Base-by-base conservation (phyloP, 2,113 vertebrate genomes). In the Maccullochella peelii region DNA sequence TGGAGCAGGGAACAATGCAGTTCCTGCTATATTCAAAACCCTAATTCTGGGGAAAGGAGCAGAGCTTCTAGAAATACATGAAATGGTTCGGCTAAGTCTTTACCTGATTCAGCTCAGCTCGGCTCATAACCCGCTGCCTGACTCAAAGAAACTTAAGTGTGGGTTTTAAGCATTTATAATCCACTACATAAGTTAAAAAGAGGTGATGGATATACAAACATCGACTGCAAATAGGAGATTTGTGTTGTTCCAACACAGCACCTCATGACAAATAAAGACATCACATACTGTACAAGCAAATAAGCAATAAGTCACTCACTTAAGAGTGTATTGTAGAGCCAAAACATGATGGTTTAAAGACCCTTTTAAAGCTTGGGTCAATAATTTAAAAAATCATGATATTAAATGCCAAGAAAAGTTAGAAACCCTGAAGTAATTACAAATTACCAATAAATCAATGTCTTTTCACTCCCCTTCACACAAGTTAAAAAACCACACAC, bases 21-120 rank as follows among this genome's bases (percentile, higher is more conserved):
- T 50, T 82, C 63, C 80, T 76, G 86, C 82, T 82, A 63, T 73
- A 89, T 83, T 91, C 90, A 90, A 88, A 84, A 83, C 12, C 67
- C 61, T 83, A 89, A 87, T 84, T 84, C 84, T 78, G 69, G 67
- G 52, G 40, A 72, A 78, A 83, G 65, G 38, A 77, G 73, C 49
- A 21, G 70, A 72, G 84, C 82, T 81, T 88, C 77, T 44, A 77
- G 54, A 79, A 84, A 93, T 63, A 77, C 73, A 89, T 54, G 81
- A 88, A 90, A 88, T 68, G 82, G 65, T 84, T 81, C 52, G 68
- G 81, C 44, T 82, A 83, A 89, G 84, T 85, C 90, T 87, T 80
- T 82, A 91, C 90, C 89, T 88, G 86, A 90, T 87, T 90, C 89
- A 90, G 89, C 87, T 84, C 62, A 67, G 81, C 83, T 69, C 20